Conservation (phyloP, 2,113 vertebrate species). For the Carassius auratus region DNA sequence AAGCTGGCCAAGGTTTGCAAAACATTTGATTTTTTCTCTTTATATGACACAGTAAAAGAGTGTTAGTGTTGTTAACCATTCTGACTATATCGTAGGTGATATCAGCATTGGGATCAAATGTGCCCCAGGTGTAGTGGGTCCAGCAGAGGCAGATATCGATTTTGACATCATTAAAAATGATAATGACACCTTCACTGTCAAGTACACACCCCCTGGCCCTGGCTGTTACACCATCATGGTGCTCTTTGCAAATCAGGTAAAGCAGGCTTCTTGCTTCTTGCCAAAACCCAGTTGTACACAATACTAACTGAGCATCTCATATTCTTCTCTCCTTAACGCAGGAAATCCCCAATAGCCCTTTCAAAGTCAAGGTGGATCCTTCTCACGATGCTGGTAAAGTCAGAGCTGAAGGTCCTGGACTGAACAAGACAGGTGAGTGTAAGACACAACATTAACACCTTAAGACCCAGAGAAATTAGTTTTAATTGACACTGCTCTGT, state of each 20-base stretch:
- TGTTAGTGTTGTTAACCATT: not conserved
- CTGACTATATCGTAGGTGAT: conserved; percentile 77
- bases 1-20: conserved; percentile 88
- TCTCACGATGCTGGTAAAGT: conserved; percentile 92
- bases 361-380: conserved; percentile 92
- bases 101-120: conserved; percentile 98
- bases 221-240: conserved; percentile 96
- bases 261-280: not conserved
- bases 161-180: conserved; percentile 98
- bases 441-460: not conserved
- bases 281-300: not conserved
- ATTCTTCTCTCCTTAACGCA: conserved; percentile 53
- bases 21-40: not conserved
- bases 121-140: conserved; percentile 88
- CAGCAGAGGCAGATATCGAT: conserved; percentile 91
- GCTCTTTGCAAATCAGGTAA: conserved; percentile 92
- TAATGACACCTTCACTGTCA: conserved; percentile 97
- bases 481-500: not conserved
- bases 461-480: not conserved
- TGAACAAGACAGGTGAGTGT: conserved; percentile 85
- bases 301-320: not conserved
- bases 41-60: not conserved
- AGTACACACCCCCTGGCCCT: conserved; percentile 86
- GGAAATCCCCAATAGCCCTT: conserved; percentile 92
- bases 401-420: conserved; percentile 89